Evolutionary conservation across 1,140 invertebrate genomes (phyloP), one percentile per base, ranked within the genome.

Genomic region (Pygmarrhopalites habei): DNA sequence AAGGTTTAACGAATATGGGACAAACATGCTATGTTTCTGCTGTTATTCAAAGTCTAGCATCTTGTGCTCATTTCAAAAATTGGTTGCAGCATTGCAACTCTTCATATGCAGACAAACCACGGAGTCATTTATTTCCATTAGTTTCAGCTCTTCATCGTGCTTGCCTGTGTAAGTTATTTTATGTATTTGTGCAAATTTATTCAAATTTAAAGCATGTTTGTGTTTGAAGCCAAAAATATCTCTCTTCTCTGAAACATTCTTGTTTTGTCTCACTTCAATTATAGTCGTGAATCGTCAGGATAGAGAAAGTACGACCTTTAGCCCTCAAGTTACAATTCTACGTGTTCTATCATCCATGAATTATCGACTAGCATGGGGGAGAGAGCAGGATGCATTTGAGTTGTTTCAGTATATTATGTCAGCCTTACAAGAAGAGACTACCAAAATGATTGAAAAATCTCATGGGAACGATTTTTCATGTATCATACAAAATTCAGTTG

Each of bases 1-100:
- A 56, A 56, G 90, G 89, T 17, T 79, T 93, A 5, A 83, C 85
- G 62, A 93, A 93, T 79, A 81, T 91, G 62, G 90, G 89, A 39
- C 84, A 86, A 62, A 90, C 90, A 14, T 93, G 90, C 73, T 92
- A 92, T 75, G 76, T 93, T 10, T 92, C 92, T 77, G 88, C 89
- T 1, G 75, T 93, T 25, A 75, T 93, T 15, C 90, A 93, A 78
- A 86, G 88, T 10, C 73, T 92, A 28, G 87, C 89, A 29, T 84
- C 89, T 15, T 92, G 86, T 74, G 85, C 88, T 61, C 82, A 82
- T 51, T 89, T 94, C 72, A 81, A 87, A 30, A 79, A 81, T 10
- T 95, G 91, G 90, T 75, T 95, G n/a, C 79, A 82, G 67, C 80
- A 14, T 23, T 56, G 35, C 25, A 14, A 56, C 30, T 39, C 32